These are phyloP conservation scores for Fukomys damarensis DNA, from an alignment of 2,113 vertebrate species.

Conservation along the genomic window DNA sequence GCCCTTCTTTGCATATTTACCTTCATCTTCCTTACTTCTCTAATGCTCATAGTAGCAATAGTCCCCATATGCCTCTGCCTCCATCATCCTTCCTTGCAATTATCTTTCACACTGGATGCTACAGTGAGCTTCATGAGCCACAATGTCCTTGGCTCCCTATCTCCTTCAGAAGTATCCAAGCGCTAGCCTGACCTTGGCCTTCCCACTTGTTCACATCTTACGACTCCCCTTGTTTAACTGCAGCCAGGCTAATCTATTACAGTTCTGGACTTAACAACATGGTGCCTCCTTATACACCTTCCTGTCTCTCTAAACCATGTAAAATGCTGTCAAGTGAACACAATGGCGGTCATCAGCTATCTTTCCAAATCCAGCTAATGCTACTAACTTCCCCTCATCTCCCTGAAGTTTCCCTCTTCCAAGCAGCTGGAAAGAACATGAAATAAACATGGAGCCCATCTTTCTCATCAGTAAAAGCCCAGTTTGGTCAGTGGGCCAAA, in stretches of 20 bases:
- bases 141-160: background rate
- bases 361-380: background rate
- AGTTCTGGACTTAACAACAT: background rate
- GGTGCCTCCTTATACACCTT: background rate
- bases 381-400: background rate
- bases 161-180: background rate
- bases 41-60: rapidly evolving
- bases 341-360: background rate
- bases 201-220: background rate
- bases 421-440: background rate
- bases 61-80: rapidly evolving
- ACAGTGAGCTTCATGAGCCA: background rate
- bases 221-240: background rate
- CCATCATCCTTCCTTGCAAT: background rate
- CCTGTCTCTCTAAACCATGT: background rate
- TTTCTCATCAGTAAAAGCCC: background rate
- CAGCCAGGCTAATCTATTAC: background rate
- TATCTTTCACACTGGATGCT: background rate
- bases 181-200: background rate
- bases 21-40: background rate
- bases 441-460: background rate
- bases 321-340: background rate
- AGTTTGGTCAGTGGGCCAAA: background rate
- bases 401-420: background rate
- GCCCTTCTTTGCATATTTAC: background rate